Conservation (phyloP, 2,888 invertebrate species). For the Eurois occulta region DNA sequence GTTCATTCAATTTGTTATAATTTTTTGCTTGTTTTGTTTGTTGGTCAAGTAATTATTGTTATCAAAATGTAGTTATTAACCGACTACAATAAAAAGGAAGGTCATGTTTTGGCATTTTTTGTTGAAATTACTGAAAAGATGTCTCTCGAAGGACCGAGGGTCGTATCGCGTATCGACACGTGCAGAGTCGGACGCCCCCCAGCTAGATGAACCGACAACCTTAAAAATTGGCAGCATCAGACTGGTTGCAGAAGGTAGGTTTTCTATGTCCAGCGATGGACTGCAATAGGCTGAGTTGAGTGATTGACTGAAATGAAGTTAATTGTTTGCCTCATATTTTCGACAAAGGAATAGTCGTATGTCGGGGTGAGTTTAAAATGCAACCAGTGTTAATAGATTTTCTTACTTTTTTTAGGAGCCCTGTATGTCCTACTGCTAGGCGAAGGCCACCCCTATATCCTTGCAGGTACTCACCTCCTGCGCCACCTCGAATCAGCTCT, state of each 20-base stretch:
- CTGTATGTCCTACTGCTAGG: too few species aligned
- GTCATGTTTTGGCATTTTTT: background rate
- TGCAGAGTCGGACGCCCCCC: background rate
- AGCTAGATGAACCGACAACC: background rate
- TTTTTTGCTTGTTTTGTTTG: constrained; percentile 15
- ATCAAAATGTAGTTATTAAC: background rate
- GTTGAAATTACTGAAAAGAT: background rate
- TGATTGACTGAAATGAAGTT: background rate
- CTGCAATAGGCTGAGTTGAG: background rate
- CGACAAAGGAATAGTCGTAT: background rate
- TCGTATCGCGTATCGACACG: background rate
- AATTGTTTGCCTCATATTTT: background rate
- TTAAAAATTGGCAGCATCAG: background rate
- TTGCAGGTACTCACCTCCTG: too few species aligned
- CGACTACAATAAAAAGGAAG: background rate
- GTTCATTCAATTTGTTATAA: constrained; percentile 28
- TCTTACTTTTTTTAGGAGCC: background rate
- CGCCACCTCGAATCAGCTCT: too few species aligned
- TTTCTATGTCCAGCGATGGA: background rate
- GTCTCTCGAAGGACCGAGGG: background rate
- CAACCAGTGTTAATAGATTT: background rate
- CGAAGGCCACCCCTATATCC: too few species aligned
- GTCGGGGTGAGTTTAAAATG: background rate
- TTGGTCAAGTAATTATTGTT: constrained; percentile 18
- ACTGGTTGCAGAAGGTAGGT: background rate